These are phyloP conservation scores for Hypocryptadius cinnamomeus DNA, from an alignment of 2,113 vertebrate species.

Conservation along the genomic window DNA sequence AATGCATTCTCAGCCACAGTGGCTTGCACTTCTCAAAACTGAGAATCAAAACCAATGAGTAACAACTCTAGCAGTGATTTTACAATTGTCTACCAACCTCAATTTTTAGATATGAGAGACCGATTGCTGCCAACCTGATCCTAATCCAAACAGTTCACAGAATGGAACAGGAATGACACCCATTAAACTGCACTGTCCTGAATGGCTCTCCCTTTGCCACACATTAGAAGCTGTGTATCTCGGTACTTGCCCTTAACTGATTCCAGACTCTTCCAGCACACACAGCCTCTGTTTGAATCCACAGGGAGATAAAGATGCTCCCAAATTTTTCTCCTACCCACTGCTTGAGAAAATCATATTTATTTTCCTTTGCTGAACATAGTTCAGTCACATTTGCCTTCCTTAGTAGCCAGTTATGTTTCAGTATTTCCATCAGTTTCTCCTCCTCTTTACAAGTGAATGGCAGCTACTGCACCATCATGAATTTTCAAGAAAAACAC, in stretches of 20 bases:
- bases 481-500: background rate
- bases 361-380: background rate
- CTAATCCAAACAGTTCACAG: background rate
- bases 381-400: background rate
- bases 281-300: background rate
- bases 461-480: background rate
- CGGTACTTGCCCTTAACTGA: background rate
- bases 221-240: background rate
- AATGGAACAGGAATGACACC: background rate
- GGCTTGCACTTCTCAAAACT: background rate
- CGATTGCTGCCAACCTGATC: background rate
- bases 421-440: background rate
- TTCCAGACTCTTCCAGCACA: background rate
- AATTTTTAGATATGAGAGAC: background rate
- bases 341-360: background rate
- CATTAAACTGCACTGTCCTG: background rate
- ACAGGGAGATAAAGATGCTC: background rate
- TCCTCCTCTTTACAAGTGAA: background rate
- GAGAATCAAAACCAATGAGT: background rate
- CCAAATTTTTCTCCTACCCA: background rate
- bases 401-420: background rate
- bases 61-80: background rate
- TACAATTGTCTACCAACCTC: background rate
- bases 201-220: background rate
- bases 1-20: background rate